Evolutionary conservation across 2,113 vertebrate species (phyloP), one percentile per base, ranked within the genome.

Genomic region (Proterorhinus semilunaris): DNA sequence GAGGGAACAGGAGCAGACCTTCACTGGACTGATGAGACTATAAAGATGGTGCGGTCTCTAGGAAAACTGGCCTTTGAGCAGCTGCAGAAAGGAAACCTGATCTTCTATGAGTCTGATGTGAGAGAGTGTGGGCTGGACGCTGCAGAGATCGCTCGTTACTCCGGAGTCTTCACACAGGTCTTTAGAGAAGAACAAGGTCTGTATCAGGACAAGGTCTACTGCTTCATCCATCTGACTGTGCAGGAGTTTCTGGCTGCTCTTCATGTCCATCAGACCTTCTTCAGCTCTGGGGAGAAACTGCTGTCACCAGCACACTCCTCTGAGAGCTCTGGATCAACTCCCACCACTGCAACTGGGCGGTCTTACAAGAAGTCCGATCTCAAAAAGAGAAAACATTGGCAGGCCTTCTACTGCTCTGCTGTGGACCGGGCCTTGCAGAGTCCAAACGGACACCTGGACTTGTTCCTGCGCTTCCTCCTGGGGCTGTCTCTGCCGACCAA

Each of bases 371-470:
- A 21, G 7, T 9, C 16, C 8, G 10, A 21, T 10, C 6, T n/a
- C n/a, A 6, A n/a, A 6, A 6, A 15, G 15, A 5, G 0, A 11
- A 10, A 49, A 12, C 1, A 1, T 10, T 1, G 1, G 9, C 10
- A 10, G 10, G 10, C 1, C 52, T n/a, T 53, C 52, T 53, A 53
- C 15, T 7, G 52, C 15, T 54, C 53, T 17, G 53, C 53, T 54
- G 53, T 54, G 7, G 53, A 54, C 53, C 53, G 17, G 53, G 53
- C 53, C 53, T 54, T 54, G 21, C 16, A 54, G 53, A 54, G 53
- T 54, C 53, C 53, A 54, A 54, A 54, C 7, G 53, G 53, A 54
- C 53, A 54, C n/a, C 17, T 54, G 53, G 53, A 54, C 27, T 36
- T 36, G 27, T 36, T 36, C 27, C 27, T 36, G 27, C 27, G 27